These are phyloP conservation scores for Pandion haliaetus DNA, from an alignment of 2,113 vertebrate species.

Conservation along the genomic window DNA sequence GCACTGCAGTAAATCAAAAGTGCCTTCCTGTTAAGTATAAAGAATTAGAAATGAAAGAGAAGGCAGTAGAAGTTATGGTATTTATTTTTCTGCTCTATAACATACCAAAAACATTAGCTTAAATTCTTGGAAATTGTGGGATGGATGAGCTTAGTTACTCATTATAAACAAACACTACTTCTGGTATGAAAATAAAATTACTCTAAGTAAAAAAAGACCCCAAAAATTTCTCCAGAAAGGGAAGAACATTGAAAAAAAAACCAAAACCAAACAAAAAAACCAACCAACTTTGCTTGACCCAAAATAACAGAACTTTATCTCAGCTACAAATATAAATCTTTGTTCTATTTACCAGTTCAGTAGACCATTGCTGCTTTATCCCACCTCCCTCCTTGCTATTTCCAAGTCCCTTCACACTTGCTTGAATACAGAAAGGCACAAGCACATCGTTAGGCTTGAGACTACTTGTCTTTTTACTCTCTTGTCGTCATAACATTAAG, in stretches of 20 bases:
- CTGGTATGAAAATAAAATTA: not conserved
- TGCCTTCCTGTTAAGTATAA: not conserved
- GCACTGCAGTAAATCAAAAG: not conserved
- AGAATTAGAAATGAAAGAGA: not conserved
- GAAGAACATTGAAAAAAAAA: not conserved
- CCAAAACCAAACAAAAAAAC: too few relatives aligned
- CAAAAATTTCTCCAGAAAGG: not conserved
- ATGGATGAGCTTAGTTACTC: not conserved
- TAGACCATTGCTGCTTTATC: not conserved
- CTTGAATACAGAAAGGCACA: not conserved
- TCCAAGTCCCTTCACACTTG: not conserved
- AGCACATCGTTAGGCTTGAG: not conserved
- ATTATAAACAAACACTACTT: not conserved
- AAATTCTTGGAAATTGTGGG: not conserved
- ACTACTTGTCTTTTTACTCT: not conserved
- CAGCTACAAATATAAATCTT: not conserved
- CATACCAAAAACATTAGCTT: not conserved
- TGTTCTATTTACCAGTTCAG: not conserved
- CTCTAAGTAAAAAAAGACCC: not conserved
- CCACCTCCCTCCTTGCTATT: not conserved
- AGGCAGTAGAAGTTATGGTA: not conserved
- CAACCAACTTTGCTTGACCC: not conserved
- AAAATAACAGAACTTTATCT: not conserved
- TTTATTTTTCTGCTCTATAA: not conserved
- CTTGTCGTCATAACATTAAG: not conserved